Base-by-base conservation (phyloP, 2,113 vertebrate genomes). In the Ptilorrhoa leucosticta region DNA sequence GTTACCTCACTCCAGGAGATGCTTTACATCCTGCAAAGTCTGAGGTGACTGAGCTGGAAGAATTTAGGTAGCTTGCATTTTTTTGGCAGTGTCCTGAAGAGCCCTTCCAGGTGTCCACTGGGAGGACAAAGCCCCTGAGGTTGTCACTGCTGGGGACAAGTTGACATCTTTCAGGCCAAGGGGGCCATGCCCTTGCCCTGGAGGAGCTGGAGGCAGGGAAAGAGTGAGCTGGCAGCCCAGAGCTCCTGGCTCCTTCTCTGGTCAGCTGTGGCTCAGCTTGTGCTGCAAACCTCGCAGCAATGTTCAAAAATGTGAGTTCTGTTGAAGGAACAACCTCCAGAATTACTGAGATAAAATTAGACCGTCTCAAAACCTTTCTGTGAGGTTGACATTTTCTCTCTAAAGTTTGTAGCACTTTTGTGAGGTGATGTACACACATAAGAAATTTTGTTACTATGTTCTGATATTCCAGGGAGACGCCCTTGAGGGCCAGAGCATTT, bases 201-300 rank as follows among this genome's bases (percentile, higher is more conserved):
- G 54, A 40, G 76, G n/a, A 77, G 54, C 40, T 45, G 40, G 58
- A 48, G 37, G 31, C 61, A 40, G 56, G 73, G 82, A 47, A 68
- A 65, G 48, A 79, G 24, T 21, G 72, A 84, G 22, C 30, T 70
- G 64, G 47, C 53, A 75, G 57, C 64, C 42, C 0, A 0, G 53
- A 50, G 66, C 66, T 87, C 69, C 83, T 10, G 22, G 15, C 64
- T 83, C 31, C 50, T 83, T 83, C 42, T 35, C 35, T 20, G 64
- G 23, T 56, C 0, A 0, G 39, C 89, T 26, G 33, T 0, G 0
- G 15, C 70, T 60, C n/a, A 39, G 37, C 64, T 88, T 5, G 1
- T 11, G 17, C 11, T 70, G 56, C 84, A 80, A 61, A 76, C 65
- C 53, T 64, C 2, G 3, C 73, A 83, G 44, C 73, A 47, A 13